A percentile compares a stretch with the other conserved stretches of the same genome.
These are phyloP conservation scores for Cephalopachus bancanus DNA, from an alignment of 2,797 vertebrate species.

Conservation along the genomic window DNA sequence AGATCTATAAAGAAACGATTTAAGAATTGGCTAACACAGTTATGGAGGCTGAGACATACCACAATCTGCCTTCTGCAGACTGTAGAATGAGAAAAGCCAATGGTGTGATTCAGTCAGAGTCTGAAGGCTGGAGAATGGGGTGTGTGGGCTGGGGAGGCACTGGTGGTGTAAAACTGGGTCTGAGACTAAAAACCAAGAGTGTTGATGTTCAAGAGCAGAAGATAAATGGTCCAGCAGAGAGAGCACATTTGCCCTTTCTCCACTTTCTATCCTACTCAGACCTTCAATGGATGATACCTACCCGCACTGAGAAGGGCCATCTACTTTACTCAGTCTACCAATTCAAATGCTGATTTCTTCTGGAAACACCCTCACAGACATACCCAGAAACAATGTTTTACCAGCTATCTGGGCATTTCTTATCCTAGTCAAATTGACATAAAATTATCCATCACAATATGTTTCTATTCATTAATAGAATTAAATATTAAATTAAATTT, in stretches of 20 bases:
- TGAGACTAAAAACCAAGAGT: neutral
- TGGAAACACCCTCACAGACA: neutral
- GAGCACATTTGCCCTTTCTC: neutral
- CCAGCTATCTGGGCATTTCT: neutral
- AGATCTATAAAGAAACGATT: neutral
- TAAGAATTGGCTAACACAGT: neutral
- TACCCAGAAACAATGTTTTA: neutral
- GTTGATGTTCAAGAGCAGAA: neutral
- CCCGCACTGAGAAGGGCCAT: no score
- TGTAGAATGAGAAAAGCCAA: neutral
- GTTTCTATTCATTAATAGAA: neutral
- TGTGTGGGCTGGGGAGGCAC: neutral
- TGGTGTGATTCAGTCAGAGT: neutral
- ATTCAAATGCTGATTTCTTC: neutral
- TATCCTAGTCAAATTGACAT: neutral
- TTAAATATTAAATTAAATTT: neutral
- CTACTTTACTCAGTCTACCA: neutral
- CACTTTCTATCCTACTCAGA: neutral
- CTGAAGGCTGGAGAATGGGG: neutral
- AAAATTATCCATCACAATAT: neutral
- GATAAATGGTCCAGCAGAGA: neutral
- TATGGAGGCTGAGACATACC: neutral
- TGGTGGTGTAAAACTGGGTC: neutral
- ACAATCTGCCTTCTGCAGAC: no score
- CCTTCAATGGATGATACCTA: neutral